Evolutionary conservation across 2,113 vertebrate genomes (phyloP).

Genomic region (Carlito syrichta): DNA sequence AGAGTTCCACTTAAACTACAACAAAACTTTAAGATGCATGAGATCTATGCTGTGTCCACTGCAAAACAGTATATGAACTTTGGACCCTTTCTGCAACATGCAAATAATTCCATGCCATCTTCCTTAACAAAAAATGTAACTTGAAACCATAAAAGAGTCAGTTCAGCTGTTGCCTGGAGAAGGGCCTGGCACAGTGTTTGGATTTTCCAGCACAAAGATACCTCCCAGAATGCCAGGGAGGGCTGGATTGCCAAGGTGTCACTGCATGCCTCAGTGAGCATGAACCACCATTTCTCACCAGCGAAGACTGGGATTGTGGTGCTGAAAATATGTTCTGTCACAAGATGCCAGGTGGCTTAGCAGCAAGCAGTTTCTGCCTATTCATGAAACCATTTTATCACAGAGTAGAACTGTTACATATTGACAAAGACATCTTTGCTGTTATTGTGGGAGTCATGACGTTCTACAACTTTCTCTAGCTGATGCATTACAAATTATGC

Average conservation of each 20-base stretch:
- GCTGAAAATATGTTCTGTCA: not conserved
- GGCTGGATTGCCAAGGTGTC: not conserved
- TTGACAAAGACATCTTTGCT: not conserved
- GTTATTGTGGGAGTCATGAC: not conserved
- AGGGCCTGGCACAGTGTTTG: not conserved
- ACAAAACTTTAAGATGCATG: not conserved
- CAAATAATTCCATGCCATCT: not conserved
- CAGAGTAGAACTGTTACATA: not conserved
- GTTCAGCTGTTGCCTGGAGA: not conserved
- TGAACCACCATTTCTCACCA: not conserved
- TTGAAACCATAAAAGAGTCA: not conserved
- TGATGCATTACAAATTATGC: not conserved
- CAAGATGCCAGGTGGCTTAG: slow-evolving; percentile 10
- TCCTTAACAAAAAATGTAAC: not conserved
- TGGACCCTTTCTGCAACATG: not conserved
- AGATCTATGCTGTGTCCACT: not conserved
- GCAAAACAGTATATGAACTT: not conserved
- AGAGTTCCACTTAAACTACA: not conserved
- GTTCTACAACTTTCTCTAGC: not conserved
- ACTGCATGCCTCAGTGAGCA: not conserved
- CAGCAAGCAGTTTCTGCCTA: not conserved
- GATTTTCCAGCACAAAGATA: not conserved
- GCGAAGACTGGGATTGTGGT: not conserved
- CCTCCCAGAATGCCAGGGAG: not conserved
- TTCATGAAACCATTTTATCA: slow-evolving; percentile 9